Evolutionary conservation across 2,113 vertebrate genomes (phyloP), one percentile per base, ranked within the genome.

Genomic region (Saguinus imperator): DNA sequence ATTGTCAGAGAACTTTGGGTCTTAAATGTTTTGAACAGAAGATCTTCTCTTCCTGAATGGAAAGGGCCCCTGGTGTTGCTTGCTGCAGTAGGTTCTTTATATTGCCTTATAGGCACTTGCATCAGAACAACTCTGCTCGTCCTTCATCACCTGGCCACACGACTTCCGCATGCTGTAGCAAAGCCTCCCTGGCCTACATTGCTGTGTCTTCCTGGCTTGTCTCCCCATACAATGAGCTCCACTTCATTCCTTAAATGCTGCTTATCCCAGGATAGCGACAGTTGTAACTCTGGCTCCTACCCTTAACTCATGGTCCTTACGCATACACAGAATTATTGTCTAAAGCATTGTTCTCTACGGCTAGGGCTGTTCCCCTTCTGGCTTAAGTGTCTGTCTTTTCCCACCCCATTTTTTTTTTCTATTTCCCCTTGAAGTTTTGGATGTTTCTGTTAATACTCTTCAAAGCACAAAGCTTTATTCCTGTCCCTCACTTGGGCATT

Each of bases 381-480:
- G 32, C 43, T 72, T 85, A 43, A 11, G 20, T 88, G 7, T 25
- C 35, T 75, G 8, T 32, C 27, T 55, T 75, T 94, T 93, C 73
- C n/a, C n/a, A n/a, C 16, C 61, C 40, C 57, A 58, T 45, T 91
- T 84, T 96, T 45, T 48, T 18, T 94, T 61, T 75, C 58, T 88
- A 0, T 90, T 93, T 93, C 70, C 52, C 20, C 66, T 72, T 77
- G 70, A 66, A n/a, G 27, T 72, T 45, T 90, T 32, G 45, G 61
- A 77, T 89, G 35, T 21, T 96, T 96, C 83, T 95, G 29, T 35
- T 89, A 90, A 79, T 82, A 81, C 55, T 94, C 73, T 81, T 92
- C 70, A 77, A 92, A 90, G n/a, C 76, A 86, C 52, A 72, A 92
- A 50, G 75, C 40, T 96, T 89, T 61, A 50, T 83, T 93, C 16